Evolutionary conservation across 1,140 invertebrate genomes (phyloP).

Genomic region (Metaphire vulgaris): DNA sequence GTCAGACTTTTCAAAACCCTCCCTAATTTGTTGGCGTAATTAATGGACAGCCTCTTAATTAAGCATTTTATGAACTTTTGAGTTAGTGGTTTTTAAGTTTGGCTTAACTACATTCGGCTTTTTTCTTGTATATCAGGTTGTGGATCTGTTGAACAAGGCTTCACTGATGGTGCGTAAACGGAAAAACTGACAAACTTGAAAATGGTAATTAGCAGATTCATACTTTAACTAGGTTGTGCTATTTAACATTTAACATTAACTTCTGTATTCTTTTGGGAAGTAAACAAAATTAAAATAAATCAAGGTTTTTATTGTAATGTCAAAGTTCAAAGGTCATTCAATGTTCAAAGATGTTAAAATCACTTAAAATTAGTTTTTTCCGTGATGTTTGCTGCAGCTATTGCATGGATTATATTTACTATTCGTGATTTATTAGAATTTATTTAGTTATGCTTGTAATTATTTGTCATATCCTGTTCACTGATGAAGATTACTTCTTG

Average conservation of each 20-base stretch:
- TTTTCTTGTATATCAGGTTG: constrained; percentile 57
- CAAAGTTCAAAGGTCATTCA: not conserved
- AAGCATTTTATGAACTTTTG: no score
- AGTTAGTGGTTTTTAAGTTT: no score
- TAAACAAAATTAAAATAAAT: not conserved
- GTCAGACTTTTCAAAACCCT: no score
- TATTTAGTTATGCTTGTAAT: no score
- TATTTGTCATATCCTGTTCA: no score
- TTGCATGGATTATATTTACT: no score
- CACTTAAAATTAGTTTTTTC: not conserved
- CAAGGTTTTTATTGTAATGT: not conserved
- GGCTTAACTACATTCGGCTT: no score
- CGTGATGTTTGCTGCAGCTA: not conserved
- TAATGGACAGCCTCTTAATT: no score
- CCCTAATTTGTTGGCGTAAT: no score
- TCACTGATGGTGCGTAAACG: constrained; percentile 60
- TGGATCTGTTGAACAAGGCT: constrained; percentile 73
- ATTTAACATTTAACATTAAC: constrained; percentile 3
- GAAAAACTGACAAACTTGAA: constrained; percentile 61
- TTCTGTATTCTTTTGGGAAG: constrained; percentile 4
- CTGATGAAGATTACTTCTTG: no score
- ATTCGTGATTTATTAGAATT: no score
- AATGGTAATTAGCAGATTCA: constrained; percentile 38
- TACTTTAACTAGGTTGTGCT: constrained; percentile 10
- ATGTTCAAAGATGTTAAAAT: not conserved